phyloP scores from a whole-genome alignment of 53 echinoderm and acorn worm genomes.

The Henricia sp. region DNA sequence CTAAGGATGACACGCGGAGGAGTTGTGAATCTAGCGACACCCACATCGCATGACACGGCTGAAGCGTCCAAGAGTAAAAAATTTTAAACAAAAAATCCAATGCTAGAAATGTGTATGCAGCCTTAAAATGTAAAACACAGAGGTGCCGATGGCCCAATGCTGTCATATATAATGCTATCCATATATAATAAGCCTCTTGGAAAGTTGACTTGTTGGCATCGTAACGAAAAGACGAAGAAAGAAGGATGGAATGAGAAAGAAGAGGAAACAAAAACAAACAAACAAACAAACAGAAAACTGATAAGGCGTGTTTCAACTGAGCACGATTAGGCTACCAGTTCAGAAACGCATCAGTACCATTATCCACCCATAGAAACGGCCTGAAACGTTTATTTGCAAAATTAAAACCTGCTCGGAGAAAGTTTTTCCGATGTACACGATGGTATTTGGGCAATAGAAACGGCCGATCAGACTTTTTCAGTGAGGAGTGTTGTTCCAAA shows the following conservation, averaged over 20 bases:
- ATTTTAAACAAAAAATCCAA: conserved; percentile 33
- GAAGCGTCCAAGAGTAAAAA: conserved; percentile 7
- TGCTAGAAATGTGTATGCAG: conserved; percentile 51
- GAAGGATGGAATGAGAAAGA: conserved; percentile 33
- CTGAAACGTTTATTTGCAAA: too few relatives aligned
- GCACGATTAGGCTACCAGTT: too few relatives aligned
- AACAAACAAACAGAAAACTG: background rate
- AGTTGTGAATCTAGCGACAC: conserved; percentile 46
- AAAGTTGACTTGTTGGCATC: conserved; percentile 33
- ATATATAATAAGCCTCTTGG: conserved; percentile 34
- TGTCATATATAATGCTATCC: conserved; percentile 52
- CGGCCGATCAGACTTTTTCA: too few relatives aligned
- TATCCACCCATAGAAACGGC: too few relatives aligned
- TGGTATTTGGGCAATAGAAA: too few relatives aligned
- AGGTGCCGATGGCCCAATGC: conserved; percentile 35
- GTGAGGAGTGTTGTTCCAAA: too few relatives aligned
- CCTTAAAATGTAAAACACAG: conserved; percentile 46
- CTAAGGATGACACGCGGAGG: conserved; percentile 7
- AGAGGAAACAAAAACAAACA: background rate
- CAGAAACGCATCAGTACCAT: too few relatives aligned
- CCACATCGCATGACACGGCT: conserved; percentile 59
- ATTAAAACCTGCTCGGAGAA: too few relatives aligned
- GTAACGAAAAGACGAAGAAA: background rate
- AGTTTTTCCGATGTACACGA: too few relatives aligned
- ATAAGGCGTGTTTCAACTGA: too few relatives aligned